Conservation (phyloP, 2,888 invertebrate species). For the Pimpla rufipes region DNA sequence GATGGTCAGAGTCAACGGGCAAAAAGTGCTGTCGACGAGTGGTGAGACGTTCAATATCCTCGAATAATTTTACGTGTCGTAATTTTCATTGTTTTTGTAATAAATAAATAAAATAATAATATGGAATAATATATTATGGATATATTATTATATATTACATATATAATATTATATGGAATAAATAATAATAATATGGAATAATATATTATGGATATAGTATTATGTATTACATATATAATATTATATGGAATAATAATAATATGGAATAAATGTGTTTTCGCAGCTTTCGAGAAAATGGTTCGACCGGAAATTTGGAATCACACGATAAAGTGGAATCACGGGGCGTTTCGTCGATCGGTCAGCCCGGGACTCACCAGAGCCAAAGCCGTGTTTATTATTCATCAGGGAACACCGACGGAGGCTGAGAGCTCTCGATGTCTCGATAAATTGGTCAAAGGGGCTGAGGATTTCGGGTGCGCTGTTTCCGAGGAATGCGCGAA, state of each 20-base stretch:
- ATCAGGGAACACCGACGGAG: conserved; percentile 77
- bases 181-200: too few species aligned
- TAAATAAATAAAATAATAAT: too few species aligned
- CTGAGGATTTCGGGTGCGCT: conserved; percentile 58
- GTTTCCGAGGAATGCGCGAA: conserved; percentile 73
- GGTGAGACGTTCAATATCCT: conserved; percentile 50
- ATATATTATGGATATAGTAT: too few species aligned
- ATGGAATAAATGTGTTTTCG: not conserved
- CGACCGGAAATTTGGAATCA: conserved; percentile 76
- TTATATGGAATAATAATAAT: too few species aligned
- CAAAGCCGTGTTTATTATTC: conserved; percentile 62
- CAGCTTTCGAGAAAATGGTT: conserved; percentile 70
- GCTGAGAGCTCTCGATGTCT: conserved; percentile 78
- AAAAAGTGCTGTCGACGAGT: conserved; percentile 25
- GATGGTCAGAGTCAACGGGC: conserved; percentile 44
- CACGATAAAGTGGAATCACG: conserved; percentile 73
- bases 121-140: too few species aligned
- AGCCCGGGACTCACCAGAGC: conserved; percentile 47
- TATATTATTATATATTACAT: too few species aligned
- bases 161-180: too few species aligned
- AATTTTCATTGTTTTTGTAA: not conserved
- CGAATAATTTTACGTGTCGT: not conserved
- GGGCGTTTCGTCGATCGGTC: conserved; percentile 28
- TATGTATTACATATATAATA: too few species aligned
- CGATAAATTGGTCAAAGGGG: conserved; percentile 62